A percentile compares a stretch with the other conserved stretches of the same genome.
phyloP scores from a whole-genome alignment of 2,888 invertebrate genomes.

The Crematogaster levior region DNA sequence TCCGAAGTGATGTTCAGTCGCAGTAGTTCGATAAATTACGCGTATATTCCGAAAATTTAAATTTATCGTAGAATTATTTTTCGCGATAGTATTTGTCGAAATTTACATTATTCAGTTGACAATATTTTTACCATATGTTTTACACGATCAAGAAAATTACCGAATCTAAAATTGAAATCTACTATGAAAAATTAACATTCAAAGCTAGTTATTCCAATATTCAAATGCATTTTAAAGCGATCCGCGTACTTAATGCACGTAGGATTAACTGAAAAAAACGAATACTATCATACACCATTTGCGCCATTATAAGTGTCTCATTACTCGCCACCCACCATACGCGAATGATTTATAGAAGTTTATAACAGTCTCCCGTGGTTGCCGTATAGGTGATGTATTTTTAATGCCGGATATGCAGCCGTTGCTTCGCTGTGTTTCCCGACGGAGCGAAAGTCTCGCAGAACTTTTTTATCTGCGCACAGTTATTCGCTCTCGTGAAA shows the following conservation, averaged over 20 bases:
- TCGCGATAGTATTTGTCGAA: not conserved
- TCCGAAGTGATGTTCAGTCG: not conserved
- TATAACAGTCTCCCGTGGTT: conserved; percentile 14
- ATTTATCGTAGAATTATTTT: not conserved
- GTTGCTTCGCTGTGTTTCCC: conserved; percentile 36
- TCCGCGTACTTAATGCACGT: not conserved
- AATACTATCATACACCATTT: not conserved
- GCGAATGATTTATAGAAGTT: conserved; percentile 50
- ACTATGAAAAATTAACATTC: not conserved
- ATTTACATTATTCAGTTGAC: not conserved
- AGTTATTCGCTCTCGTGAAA: conserved; percentile 59
- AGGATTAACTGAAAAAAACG: not conserved
- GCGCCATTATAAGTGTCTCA: conserved; percentile 13
- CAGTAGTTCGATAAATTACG: not conserved
- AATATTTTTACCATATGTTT: not conserved
- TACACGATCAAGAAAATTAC: not conserved
- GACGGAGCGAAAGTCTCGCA: conserved; percentile 46
- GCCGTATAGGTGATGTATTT: conserved; percentile 50
- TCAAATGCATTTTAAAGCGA: not conserved
- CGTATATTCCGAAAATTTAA: not conserved
- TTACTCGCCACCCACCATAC: conserved; percentile 21
- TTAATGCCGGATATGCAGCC: conserved; percentile 45
- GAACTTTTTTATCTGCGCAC: conserved; percentile 57
- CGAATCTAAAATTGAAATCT: not conserved
- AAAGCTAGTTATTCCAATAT: not conserved